phyloP scores from a whole-genome alignment of 1,140 invertebrate species.

The Diabrotica virgifera region DNA sequence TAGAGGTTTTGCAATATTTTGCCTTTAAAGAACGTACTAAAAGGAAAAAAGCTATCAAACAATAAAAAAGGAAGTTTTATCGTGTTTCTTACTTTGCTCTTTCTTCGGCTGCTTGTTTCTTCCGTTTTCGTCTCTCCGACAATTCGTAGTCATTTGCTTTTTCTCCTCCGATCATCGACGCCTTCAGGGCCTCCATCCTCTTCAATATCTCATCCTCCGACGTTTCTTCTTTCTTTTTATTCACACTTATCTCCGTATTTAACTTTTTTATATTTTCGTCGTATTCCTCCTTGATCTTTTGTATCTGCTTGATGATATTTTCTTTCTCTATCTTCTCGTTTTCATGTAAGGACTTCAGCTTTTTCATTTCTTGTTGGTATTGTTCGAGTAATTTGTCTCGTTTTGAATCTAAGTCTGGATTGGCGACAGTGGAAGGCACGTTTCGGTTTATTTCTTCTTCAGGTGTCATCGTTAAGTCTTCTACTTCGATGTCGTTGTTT shows the following conservation, averaged over 20 bases:
- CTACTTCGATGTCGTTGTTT: constrained; percentile 30
- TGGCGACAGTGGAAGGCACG: constrained; percentile 4
- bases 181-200: constrained; percentile 61
- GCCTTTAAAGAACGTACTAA: too few species aligned
- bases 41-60: too few species aligned
- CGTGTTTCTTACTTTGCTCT: constrained; percentile 51
- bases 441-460: constrained; percentile 27
- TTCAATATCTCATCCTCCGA: constrained; percentile 48
- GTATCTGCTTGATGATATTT: constrained; percentile 51
- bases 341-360: constrained; percentile 50
- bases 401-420: constrained; percentile 42
- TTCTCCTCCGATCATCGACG: constrained; percentile 78
- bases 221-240: constrained; percentile 33
- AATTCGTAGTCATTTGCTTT: constrained; percentile 68
- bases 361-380: constrained; percentile 52
- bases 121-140: constrained; percentile 65
- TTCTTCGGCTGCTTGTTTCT: constrained; percentile 67
- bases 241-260: constrained; percentile 40
- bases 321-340: constrained; percentile 51
- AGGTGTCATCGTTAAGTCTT: constrained; percentile 32
- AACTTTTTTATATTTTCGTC: constrained; percentile 43
- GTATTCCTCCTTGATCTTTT: constrained; percentile 49
- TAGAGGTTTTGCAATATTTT: too few species aligned
- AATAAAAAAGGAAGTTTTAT: background rate
- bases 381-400: constrained; percentile 42